Conservation (phyloP, 2,113 vertebrate genomes). For the Indri indri region DNA sequence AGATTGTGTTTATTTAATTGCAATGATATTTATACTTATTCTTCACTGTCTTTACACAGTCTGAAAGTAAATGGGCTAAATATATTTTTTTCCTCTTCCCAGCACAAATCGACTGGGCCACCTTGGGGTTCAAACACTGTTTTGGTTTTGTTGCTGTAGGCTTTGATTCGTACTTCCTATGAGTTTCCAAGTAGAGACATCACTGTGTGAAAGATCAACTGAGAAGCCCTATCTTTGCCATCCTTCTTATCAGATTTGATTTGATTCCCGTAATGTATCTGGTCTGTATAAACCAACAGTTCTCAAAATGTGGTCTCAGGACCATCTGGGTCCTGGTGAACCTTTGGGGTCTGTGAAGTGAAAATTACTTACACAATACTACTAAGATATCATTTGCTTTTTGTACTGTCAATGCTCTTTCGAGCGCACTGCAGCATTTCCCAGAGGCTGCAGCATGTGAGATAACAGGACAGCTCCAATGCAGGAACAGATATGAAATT, state of each 20-base stretch:
- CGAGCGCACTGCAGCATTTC: not conserved
- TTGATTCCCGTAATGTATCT: not conserved
- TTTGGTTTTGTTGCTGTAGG: not conserved
- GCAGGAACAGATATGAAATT: not conserved
- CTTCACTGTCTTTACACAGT: not conserved
- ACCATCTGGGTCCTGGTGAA: not conserved
- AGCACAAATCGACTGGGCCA: not conserved
- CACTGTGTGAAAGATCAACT: not conserved
- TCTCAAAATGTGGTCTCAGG: not conserved
- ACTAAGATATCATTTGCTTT: not conserved
- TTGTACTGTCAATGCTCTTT: not conserved
- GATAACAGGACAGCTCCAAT: not conserved
- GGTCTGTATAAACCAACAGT: not conserved
- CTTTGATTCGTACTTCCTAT: not conserved
- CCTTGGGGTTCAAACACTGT: not conserved
- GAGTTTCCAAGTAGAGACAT: not conserved
- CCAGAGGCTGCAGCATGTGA: accelerated
- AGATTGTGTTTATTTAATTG: not conserved
- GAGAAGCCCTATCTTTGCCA: not conserved
- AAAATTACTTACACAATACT: not conserved
- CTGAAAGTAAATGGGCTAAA: not conserved
- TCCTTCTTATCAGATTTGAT: not conserved
- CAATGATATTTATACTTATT: not conserved
- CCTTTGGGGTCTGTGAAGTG: not conserved
- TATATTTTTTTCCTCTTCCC: not conserved